Conservation (phyloP, 2,888 invertebrate species). For the Diadromus collaris region DNA sequence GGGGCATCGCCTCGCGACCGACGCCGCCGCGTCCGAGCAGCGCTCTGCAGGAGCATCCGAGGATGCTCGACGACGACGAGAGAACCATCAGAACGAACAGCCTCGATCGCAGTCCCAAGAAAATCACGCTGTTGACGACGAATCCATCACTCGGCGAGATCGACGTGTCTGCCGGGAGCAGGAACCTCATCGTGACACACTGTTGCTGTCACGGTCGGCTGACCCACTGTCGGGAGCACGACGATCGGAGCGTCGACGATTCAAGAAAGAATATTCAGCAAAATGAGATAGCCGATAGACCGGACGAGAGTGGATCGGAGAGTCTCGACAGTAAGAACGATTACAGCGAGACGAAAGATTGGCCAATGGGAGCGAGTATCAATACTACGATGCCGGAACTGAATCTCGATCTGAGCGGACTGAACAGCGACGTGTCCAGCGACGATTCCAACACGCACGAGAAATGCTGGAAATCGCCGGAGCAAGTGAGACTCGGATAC, state of each 20-base stretch:
- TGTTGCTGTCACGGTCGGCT: conserved; percentile 58
- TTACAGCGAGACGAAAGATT: conserved; percentile 17
- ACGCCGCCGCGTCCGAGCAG: conserved; percentile 31
- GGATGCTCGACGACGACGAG: conserved; percentile 23
- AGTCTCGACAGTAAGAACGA: conserved; percentile 54
- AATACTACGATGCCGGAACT: conserved; percentile 74
- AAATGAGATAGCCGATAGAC: conserved; percentile 9
- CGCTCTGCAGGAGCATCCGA: conserved; percentile 31
- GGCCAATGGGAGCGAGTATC: conserved; percentile 59
- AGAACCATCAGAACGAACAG: conserved; percentile 50
- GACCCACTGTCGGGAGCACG: conserved; percentile 51
- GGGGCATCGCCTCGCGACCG: conserved; percentile 2
- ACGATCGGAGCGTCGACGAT: background rate
- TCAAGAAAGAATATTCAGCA: conserved; percentile 2
- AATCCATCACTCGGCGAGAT: conserved; percentile 42
- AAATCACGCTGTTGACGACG: conserved; percentile 20
- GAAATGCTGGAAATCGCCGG: conserved; percentile 87
- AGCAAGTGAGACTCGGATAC: conserved; percentile 85
- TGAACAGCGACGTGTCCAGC: conserved; percentile 73
- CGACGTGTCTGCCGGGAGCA: conserved; percentile 9
- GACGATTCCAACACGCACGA: conserved; percentile 70
- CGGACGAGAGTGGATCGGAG: conserved; percentile 48
- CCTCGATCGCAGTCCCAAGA: conserved; percentile 49
- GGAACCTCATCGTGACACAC: conserved; percentile 46
- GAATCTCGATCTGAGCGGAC: conserved; percentile 77